A percentile compares a stretch with the other conserved stretches of the same genome.
Conservation (phyloP, 2,888 invertebrate genomes). For the Lasioglossum morio region DNA sequence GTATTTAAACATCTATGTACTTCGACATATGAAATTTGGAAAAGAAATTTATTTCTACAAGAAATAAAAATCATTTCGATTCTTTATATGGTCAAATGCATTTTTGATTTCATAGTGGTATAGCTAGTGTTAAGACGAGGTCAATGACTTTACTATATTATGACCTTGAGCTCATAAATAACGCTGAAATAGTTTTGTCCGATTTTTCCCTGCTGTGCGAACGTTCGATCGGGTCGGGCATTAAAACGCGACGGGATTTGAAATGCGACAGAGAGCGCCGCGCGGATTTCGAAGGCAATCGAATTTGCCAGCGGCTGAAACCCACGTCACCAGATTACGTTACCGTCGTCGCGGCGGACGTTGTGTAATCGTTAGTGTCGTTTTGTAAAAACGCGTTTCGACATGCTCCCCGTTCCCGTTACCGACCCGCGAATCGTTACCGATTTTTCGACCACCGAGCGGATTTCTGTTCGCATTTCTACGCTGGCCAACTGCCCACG, state of each 20-base stretch:
- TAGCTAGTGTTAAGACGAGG: too few relatives aligned
- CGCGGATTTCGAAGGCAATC: neutral
- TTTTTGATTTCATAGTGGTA: too few relatives aligned
- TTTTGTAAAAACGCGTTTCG: slow-evolving; percentile 5
- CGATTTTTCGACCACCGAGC: slow-evolving; percentile 5
- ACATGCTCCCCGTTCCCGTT: neutral
- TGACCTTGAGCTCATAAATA: too few relatives aligned
- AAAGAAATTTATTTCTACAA: too few relatives aligned
- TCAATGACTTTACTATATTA: too few relatives aligned
- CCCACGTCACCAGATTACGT: slow-evolving; percentile 4
- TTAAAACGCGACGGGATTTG: slow-evolving; percentile 13
- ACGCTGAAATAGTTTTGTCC: too few relatives aligned
- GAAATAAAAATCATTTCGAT: too few relatives aligned
- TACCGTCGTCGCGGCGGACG: neutral
- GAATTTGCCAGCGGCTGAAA: neutral
- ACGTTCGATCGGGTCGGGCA: neutral
- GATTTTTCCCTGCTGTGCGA: too few relatives aligned
- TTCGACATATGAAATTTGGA: too few relatives aligned
- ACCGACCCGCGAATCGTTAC: slow-evolving; percentile 1
- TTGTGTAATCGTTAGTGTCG: neutral
- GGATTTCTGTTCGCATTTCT: slow-evolving; percentile 11
- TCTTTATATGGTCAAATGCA: too few relatives aligned
- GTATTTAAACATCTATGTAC: too few relatives aligned
- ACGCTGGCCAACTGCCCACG: slow-evolving; percentile 19
- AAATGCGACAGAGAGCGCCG: slow-evolving; percentile 1